Conservation (phyloP, 2,888 invertebrate species). For the Serripes groenlandicus region DNA sequence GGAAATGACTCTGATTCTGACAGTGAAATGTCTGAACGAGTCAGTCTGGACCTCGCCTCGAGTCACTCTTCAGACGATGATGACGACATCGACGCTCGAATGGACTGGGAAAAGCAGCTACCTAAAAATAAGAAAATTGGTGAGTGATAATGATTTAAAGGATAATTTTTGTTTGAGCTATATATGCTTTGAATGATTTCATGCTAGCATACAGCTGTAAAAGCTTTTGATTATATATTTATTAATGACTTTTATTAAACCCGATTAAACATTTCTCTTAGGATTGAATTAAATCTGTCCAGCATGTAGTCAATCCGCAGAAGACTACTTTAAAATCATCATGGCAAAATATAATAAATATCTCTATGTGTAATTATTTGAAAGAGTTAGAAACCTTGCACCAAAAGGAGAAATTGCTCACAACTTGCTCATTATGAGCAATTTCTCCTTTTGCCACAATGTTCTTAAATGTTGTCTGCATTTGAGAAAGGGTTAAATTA, state of each 20-base stretch:
- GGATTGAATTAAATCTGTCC: no score
- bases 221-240: no score
- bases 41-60: constrained; percentile 94
- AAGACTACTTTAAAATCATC: no score
- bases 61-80: constrained; percentile 98
- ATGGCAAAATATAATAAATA: not conserved
- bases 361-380: not conserved
- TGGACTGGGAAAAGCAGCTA: constrained; percentile 80
- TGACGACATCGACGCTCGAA: constrained; percentile 86
- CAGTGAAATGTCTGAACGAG: constrained; percentile 87
- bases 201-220: no score
- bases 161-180: no score
- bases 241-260: no score
- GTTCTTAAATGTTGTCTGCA: not conserved
- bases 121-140: constrained; percentile 81
- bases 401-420: not conserved
- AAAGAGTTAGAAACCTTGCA: not conserved
- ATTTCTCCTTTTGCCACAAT: not conserved
- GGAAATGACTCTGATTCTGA: constrained; percentile 94
- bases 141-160: no score
- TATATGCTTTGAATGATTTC: not conserved
- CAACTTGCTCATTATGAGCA: not conserved
- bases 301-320: no score
- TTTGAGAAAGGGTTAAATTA: no score
- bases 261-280: no score